Evolutionary conservation across 1,140 invertebrate species (phyloP).

Genomic region (Batillaria attramentaria): DNA sequence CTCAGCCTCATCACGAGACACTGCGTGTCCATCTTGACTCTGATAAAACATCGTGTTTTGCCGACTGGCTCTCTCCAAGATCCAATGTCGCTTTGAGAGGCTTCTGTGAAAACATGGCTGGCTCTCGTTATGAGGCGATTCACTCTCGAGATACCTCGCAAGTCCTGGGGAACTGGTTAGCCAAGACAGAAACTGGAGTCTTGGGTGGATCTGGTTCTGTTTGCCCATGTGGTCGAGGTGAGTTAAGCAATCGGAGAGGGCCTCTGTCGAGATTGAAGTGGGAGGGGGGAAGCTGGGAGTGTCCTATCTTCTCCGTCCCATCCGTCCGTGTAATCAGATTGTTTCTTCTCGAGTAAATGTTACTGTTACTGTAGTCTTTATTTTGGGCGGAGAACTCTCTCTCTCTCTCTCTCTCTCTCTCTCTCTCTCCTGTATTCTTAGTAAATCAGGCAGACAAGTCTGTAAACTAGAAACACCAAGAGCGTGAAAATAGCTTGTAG

Average conservation of each 20-base stretch:
- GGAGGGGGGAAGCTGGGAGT: conserved; percentile 2
- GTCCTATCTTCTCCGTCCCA: conserved; percentile 12
- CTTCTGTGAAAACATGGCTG: conserved; percentile 6
- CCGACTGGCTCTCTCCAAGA: conserved; percentile 1
- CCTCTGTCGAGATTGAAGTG: background rate
- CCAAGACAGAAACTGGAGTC: background rate
- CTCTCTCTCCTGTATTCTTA: background rate
- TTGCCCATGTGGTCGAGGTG: background rate
- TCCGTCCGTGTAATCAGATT: background rate
- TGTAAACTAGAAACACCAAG: no score
- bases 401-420: background rate
- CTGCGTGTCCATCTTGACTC: background rate
- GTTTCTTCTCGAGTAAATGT: no score
- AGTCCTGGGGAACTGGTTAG: background rate
- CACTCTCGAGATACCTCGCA: background rate
- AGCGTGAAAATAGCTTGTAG: no score
- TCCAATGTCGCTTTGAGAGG: background rate
- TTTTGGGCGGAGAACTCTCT: no score
- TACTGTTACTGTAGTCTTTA: no score
- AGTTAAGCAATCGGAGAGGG: background rate
- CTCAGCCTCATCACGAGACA: background rate
- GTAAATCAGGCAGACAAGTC: no score
- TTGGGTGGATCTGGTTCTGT: background rate
- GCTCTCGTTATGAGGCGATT: background rate
- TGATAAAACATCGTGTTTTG: background rate